Evolutionary conservation across 1,140 invertebrate species (phyloP).

Genomic region (Limonius californicus): DNA sequence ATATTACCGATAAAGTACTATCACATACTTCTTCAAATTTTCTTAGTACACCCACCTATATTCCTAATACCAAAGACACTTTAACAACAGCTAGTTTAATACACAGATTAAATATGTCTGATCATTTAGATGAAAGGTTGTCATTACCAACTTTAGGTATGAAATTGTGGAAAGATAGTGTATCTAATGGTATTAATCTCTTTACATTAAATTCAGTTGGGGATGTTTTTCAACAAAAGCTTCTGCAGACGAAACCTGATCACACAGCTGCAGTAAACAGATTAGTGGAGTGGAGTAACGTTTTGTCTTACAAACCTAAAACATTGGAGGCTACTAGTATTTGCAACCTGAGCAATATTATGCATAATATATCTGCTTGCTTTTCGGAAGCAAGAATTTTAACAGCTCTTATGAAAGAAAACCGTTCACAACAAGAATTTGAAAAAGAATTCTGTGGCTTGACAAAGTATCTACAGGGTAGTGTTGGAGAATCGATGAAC

Average conservation of each 20-base stretch:
- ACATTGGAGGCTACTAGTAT: neutral
- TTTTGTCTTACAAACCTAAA: neutral
- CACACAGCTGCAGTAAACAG: neutral
- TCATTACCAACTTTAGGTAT: neutral
- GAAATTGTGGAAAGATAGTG: neutral
- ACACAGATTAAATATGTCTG: neutral
- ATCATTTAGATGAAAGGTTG: neutral
- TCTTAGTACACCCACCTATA: neutral
- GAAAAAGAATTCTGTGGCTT: neutral
- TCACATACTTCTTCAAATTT: neutral
- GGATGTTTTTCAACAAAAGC: neutral
- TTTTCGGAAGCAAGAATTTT: neutral
- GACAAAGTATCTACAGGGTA: neutral
- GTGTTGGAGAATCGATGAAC: neutral
- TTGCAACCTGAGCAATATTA: neutral
- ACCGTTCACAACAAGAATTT: neutral
- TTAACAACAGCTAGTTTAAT: neutral
- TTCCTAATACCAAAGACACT: neutral
- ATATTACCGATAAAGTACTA: neutral
- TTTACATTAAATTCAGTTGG: conserved; percentile 1
- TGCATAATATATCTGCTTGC: neutral
- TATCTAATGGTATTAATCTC: neutral
- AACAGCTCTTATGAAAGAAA: neutral
- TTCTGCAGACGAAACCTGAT: neutral
- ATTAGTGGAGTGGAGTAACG: neutral